Evolutionary conservation across 2,888 invertebrate species (phyloP), one percentile per base, ranked within the genome.

Genomic region (Masnerella sp.): DNA sequence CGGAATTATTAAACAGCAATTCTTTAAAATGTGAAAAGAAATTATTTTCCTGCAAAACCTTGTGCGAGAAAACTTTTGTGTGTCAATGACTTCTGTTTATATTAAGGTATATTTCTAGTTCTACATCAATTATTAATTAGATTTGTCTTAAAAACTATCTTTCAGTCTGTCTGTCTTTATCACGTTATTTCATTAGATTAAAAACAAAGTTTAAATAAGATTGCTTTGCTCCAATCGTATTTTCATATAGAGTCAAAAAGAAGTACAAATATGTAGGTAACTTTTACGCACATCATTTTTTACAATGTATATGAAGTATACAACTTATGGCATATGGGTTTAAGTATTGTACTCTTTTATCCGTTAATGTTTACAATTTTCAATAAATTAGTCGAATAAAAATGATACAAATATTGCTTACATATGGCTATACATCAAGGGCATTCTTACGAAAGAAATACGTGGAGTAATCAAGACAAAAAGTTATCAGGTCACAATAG

Each of bases 11-110:
- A n/a, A n/a, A n/a, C n/a, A n/a, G n/a, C n/a, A n/a, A n/a, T n/a
- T n/a, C n/a, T n/a, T n/a, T n/a, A 32, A 14, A 42, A 59, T 36
- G 17, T 45, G 2, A 47, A 36, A 42, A n/a, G 17, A 51, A 51
- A 36, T 51, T 14, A 42, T 18, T 51, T 28, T 32, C n/a, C 22
- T 5, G 22, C 34, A 25, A 9, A 51, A 22, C 62, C 51, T 62
- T 62, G 42, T 51, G 42, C 30, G 8, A 32, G 28, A 62, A 51
- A 62, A 62, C 42, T 51, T 61, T 62, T 62, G 12, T 62, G 14
- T 62, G 62, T 52, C 62, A 51, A 22, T 32, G 62, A 62, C 51
- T 51, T 51, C 14, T 34, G 28, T 22, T 34, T 32, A 49, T 17
- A 59, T 4, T 36, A 25, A 36, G 49, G 5, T 30, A 28, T 40